phyloP scores from a whole-genome alignment of 2,113 vertebrate genomes.

The Sylvietta virens region DNA sequence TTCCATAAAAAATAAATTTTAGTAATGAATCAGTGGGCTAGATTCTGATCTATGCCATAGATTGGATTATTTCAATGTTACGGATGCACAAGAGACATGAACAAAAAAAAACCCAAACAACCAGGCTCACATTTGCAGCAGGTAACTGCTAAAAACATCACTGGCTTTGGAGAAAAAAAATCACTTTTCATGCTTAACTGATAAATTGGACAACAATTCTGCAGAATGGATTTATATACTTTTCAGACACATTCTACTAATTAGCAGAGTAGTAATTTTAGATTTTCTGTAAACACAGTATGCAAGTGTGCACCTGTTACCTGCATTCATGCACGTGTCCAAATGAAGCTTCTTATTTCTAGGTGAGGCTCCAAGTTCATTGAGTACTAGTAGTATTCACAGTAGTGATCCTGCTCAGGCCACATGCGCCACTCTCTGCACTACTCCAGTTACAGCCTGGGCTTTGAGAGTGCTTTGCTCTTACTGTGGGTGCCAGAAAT shows the following conservation, averaged over 20 bases:
- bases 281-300: not conserved
- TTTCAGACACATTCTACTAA: not conserved
- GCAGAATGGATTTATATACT: not conserved
- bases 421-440: rapidly evolving
- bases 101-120: not conserved
- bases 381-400: no score
- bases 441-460: rapidly evolving
- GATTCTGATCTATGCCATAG: not conserved
- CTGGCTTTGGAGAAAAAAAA: not conserved
- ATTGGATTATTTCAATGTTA: not conserved
- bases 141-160: not conserved
- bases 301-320: rapidly evolving
- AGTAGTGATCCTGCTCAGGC: not conserved
- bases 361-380: not conserved
- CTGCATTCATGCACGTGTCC: rapidly evolving
- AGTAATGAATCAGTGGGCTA: not conserved
- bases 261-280: not conserved
- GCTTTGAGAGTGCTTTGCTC: not conserved
- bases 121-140: not conserved
- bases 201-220: not conserved
- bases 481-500: not conserved
- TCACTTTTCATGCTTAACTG: not conserved
- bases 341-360: not conserved
- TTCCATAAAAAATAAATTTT: not conserved
- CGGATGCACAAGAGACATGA: not conserved